Evolutionary conservation across 2,113 vertebrate genomes (phyloP).

Genomic region (Morone chrysops): DNA sequence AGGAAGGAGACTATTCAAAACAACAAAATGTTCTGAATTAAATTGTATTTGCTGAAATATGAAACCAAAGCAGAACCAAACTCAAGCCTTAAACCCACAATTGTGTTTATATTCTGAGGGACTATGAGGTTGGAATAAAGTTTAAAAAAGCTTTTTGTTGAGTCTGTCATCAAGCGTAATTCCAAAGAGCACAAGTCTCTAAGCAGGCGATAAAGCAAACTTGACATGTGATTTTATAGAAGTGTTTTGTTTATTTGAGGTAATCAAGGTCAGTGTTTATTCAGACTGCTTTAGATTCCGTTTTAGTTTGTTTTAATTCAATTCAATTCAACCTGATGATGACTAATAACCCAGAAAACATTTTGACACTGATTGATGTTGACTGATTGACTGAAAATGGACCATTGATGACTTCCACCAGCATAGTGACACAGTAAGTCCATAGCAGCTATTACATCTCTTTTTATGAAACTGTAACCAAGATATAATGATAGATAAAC

Average conservation of each 20-base stretch:
- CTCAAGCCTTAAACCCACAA: neutral
- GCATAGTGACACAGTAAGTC: neutral
- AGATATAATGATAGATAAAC: no score
- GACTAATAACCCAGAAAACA: neutral
- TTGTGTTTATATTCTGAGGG: neutral
- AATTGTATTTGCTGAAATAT: slow-evolving; percentile 8
- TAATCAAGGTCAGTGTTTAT: neutral
- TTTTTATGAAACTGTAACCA: neutral
- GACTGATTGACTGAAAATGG: no score
- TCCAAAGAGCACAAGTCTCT: neutral
- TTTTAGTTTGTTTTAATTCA: neutral
- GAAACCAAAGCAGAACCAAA: slow-evolving; percentile 19
- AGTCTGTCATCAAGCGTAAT: neutral
- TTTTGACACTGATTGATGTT: slow-evolving; percentile 7
- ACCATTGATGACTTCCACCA: no score
- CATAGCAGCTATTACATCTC: neutral
- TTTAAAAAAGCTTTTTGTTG: neutral
- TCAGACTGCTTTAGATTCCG: neutral
- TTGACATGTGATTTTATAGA: neutral
- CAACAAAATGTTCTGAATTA: slow-evolving; percentile 34
- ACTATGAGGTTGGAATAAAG: neutral
- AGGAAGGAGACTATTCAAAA: slow-evolving; percentile 35
- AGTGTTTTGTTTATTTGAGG: neutral
- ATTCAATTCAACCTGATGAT: neutral
- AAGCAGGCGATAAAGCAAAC: neutral